Percentiles rank a stretch among this genome's conserved stretches.
These are phyloP conservation scores for Propithecus coquereli DNA, from an alignment of 2,113 vertebrate species.

Conservation along the genomic window DNA sequence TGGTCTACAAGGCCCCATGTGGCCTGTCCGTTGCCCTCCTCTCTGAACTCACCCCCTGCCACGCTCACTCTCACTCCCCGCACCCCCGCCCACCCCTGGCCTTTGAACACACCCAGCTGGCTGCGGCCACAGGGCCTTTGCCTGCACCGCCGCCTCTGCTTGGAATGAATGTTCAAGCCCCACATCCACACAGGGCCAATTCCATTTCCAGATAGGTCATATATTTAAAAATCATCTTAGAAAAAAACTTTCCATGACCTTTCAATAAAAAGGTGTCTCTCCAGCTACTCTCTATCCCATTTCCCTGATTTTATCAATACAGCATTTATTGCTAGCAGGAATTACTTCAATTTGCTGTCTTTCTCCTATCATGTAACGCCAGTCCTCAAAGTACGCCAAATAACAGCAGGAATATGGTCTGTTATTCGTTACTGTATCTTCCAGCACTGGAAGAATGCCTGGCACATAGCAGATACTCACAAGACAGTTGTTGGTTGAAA, in stretches of 20 bases:
- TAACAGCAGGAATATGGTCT: not conserved
- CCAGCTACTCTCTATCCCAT: not conserved
- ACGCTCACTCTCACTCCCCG: not conserved
- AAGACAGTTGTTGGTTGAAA: not conserved
- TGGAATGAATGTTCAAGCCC: not conserved
- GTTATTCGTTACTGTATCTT: not conserved
- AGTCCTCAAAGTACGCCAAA: not conserved
- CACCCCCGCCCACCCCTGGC: not conserved
- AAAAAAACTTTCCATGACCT: not conserved
- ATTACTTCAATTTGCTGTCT: not conserved
- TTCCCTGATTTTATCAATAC: not conserved
- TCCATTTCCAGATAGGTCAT: not conserved
- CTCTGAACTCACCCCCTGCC: not conserved
- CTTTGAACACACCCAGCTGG: not conserved
- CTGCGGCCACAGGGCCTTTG: not conserved
- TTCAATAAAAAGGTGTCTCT: not conserved
- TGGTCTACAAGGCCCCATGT: not conserved
- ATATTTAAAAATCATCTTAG: not conserved
- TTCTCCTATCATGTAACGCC: not conserved
- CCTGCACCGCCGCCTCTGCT: not conserved
- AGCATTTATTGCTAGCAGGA: not conserved
- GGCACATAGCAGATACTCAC: not conserved
- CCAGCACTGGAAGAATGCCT: not conserved
- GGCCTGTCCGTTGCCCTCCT: not conserved
- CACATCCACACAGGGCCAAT: not conserved